A percentile compares a stretch with the other conserved stretches of the same genome.
These are phyloP conservation scores for Psilopsiagon aymara DNA, from an alignment of 2,113 vertebrate genomes.

Conservation along the genomic window DNA sequence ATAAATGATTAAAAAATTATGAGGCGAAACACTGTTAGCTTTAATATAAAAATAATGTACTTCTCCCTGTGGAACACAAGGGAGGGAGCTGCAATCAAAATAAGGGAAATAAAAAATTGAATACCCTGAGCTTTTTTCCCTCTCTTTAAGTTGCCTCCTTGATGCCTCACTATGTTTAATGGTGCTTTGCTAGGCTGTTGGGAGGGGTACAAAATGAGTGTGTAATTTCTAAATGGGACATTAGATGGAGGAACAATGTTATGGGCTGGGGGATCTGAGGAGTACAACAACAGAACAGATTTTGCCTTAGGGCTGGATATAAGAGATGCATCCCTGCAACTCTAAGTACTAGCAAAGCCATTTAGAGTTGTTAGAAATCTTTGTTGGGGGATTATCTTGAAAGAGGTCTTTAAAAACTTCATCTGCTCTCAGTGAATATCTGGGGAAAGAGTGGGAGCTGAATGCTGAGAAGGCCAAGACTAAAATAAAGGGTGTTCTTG, in stretches of 20 bases:
- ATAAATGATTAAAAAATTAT: slow-evolving; percentile 47
- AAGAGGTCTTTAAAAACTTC: not conserved
- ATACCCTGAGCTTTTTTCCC: not conserved
- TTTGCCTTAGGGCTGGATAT: not conserved
- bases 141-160: not conserved
- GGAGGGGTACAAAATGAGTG: not conserved
- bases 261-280: not conserved
- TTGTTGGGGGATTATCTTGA: not conserved
- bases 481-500: not conserved
- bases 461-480: not conserved
- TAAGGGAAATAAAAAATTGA: slow-evolving; percentile 22
- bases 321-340: not conserved
- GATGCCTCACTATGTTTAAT: not conserved
- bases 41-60: slow-evolving; percentile 35
- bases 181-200: slow-evolving; percentile 2
- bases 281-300: not conserved
- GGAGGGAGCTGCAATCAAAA: not conserved
- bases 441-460: not conserved
- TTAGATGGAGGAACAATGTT: not conserved
- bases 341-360: not conserved
- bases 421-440: not conserved
- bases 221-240: not conserved
- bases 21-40: not conserved
- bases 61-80: not conserved
- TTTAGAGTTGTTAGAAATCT: not conserved